Evolutionary conservation across 37 sponge, comb jelly and placozoan genomes (phyloP), one percentile per base, ranked within the genome.

Genomic region (Axinella damicornis): DNA sequence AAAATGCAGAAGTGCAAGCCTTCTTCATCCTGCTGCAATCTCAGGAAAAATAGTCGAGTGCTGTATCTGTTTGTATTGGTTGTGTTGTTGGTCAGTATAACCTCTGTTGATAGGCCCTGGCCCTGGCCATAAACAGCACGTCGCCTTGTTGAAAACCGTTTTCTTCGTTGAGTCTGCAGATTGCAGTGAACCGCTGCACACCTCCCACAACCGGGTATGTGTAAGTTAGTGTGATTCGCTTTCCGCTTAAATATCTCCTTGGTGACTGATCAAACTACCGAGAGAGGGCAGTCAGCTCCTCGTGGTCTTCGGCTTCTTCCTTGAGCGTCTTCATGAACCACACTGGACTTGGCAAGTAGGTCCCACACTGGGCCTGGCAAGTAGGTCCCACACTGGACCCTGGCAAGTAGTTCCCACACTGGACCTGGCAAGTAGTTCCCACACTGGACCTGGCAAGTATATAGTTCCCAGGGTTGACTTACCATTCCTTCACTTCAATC

Each of bases 401-500:
- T n/a, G n/a, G n/a, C n/a, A n/a, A n/a, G n/a, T n/a, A n/a, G n/a
- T n/a, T n/a, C n/a, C n/a, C n/a, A n/a, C n/a, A n/a, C n/a, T n/a
- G n/a, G n/a, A n/a, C n/a, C n/a, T n/a, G n/a, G n/a, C n/a, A n/a
- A n/a, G n/a, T n/a, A n/a, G n/a, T n/a, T n/a, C n/a, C n/a, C n/a
- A n/a, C n/a, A n/a, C n/a, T n/a, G n/a, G n/a, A n/a, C n/a, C n/a
- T n/a, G n/a, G n/a, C n/a, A n/a, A n/a, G n/a, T n/a, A n/a, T n/a
- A n/a, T n/a, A n/a, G n/a, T n/a, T n/a, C n/a, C n/a, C n/a, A 35
- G 5, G 27, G 5, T 68, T 31, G 19, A 68, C 69, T 2, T 68
- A 68, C 69, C 69, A 68, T 35, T 68, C 30, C 69, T 68, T 68
- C 34, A 68, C 69, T 6, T 68, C 69, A 30, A 35, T 35, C 5